phyloP scores from a whole-genome alignment of 2,888 invertebrate genomes.

The Fabriciana adippe region DNA sequence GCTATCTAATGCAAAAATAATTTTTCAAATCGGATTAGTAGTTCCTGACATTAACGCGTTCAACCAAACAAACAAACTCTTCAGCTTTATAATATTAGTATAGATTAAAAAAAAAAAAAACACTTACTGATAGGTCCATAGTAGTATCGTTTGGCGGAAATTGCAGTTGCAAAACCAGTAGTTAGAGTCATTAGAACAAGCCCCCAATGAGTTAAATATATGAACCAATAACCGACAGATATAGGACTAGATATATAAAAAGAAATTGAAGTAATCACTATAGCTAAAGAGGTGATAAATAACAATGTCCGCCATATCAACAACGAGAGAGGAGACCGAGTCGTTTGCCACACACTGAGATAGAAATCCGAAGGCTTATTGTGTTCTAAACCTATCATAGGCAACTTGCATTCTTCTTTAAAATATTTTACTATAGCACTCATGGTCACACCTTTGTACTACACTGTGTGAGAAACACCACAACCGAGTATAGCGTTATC shows the following conservation, averaged over 20 bases:
- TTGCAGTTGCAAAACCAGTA: slow-evolving; percentile 61
- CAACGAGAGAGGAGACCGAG: slow-evolving; percentile 65
- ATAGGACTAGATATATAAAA: slow-evolving; percentile 55
- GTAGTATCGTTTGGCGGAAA: slow-evolving; percentile 65
- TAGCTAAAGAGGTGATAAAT: slow-evolving; percentile 60
- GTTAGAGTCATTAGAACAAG: slow-evolving; percentile 58
- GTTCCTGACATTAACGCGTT: no score
- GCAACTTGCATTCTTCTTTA: slow-evolving; percentile 57
- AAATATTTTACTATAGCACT: slow-evolving; percentile 65
- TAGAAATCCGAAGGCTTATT: slow-evolving; percentile 66
- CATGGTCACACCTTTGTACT: slow-evolving; percentile 47
- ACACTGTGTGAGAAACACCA: slow-evolving; percentile 14
- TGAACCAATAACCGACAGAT: slow-evolving; percentile 66
- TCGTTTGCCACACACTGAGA: slow-evolving; percentile 70
- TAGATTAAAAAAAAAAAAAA: no score
- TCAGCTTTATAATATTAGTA: no score
- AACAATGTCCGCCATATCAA: slow-evolving; percentile 64
- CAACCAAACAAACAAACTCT: no score
- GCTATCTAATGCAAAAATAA: no score
- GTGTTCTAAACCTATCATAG: slow-evolving; percentile 63
- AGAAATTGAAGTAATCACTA: slow-evolving; percentile 60
- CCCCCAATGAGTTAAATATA: slow-evolving; percentile 82
- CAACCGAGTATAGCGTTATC: slow-evolving; percentile 35
- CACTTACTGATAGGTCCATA: slow-evolving; percentile 73
- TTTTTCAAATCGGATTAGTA: no score